phyloP scores from a whole-genome alignment of 1,140 invertebrate genomes.

The Heliconius congener region DNA sequence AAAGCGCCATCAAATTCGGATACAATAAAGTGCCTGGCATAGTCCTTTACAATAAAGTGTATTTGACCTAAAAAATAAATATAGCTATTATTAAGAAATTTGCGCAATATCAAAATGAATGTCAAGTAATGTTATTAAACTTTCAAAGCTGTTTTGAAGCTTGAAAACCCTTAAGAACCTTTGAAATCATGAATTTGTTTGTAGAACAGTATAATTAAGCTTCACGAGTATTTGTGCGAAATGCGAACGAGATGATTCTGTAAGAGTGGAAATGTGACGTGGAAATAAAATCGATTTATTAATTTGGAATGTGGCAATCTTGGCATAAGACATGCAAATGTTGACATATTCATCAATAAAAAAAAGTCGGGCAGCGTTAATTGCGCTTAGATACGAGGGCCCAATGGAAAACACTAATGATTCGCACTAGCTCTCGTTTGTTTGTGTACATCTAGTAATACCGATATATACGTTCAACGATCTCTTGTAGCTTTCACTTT shows the following conservation, averaged over 20 bases:
- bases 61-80: not conserved
- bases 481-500: constrained; percentile 10
- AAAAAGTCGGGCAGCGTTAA: constrained; percentile 19
- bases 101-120: not conserved
- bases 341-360: constrained; percentile 15
- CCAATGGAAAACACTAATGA: constrained; percentile 19
- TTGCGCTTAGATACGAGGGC: constrained; percentile 16
- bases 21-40: not conserved
- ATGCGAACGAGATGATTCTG: too few species aligned
- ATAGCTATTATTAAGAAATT: not conserved
- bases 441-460: constrained; percentile 17
- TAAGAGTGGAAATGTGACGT: too few species aligned
- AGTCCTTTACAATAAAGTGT: not conserved
- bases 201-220: not conserved
- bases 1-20: too few species aligned
- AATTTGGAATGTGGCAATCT: not conserved
- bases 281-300: not conserved
- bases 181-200: not conserved
- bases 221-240: not conserved
- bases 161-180: not conserved
- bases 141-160: not conserved
- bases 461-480: constrained; percentile 1
- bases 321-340: constrained; percentile 5
- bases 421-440: constrained; percentile 22
- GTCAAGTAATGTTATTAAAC: not conserved